Evolutionary conservation across 2,888 invertebrate genomes (phyloP).

Genomic region (Hirtodrosophila histrioides): DNA sequence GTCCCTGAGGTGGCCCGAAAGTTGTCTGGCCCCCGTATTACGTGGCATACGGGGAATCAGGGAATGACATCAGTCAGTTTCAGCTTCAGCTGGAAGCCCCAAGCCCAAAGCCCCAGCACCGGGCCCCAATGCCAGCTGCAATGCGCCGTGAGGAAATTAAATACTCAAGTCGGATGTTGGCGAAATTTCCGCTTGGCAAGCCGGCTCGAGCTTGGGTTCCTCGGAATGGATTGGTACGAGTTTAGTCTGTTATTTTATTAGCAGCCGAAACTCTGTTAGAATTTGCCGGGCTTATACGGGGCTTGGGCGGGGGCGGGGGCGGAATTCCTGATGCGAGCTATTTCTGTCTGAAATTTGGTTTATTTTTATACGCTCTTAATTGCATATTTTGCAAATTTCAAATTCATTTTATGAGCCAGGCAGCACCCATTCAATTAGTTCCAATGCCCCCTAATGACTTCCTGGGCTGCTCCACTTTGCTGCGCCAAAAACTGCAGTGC

Average conservation of each 20-base stretch:
- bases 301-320: too few species aligned
- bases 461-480: conserved; percentile 42
- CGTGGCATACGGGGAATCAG: neutral
- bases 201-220: conserved; percentile 11
- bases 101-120: conserved; percentile 2
- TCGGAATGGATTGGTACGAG: conserved; percentile 11
- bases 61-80: conserved; percentile 42
- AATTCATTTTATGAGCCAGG: conserved; percentile 27
- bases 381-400: conserved; percentile 43
- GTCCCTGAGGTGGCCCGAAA: conserved; percentile 16
- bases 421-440: conserved; percentile 60
- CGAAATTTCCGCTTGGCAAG: conserved; percentile 68
- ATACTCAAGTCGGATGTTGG: conserved; percentile 76
- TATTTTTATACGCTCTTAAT: conserved; percentile 43
- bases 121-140: conserved; percentile 51
- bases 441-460: conserved; percentile 52
- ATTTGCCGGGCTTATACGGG: conserved; percentile 25
- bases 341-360: conserved; percentile 15
- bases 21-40: conserved; percentile 46
- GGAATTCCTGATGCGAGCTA: too few species aligned
- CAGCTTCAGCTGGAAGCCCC: too few species aligned
- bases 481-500: conserved; percentile 48
- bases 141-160: conserved; percentile 72
- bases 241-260: conserved; percentile 12
- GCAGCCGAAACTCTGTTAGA: conserved; percentile 36